Evolutionary conservation across 1,140 invertebrate species (phyloP).

Genomic region (Antheraea mylitta): DNA sequence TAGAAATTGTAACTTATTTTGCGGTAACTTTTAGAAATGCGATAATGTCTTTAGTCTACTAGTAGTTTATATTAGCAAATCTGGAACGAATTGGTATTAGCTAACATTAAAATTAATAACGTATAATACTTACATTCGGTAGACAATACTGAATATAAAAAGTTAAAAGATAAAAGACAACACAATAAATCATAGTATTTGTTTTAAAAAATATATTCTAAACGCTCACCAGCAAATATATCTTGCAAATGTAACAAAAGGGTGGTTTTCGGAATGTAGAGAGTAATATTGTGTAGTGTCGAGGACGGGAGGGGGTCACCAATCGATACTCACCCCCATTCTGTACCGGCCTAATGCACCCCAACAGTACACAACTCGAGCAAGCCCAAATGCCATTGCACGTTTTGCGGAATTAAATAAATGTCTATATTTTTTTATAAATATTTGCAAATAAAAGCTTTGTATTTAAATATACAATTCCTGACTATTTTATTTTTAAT

Average conservation of each 20-base stretch:
- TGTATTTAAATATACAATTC: too few relatives aligned
- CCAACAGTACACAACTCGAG: constrained; percentile 44
- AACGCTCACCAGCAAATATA: constrained; percentile 32
- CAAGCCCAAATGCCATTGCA: constrained; percentile 10
- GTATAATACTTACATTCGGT: too few relatives aligned
- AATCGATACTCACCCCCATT: constrained; percentile 70
- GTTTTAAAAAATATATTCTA: background rate
- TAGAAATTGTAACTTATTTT: too few relatives aligned
- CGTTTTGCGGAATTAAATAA: background rate
- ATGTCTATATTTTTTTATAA: background rate
- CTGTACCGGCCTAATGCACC: constrained; percentile 60
- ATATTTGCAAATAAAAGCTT: too few relatives aligned
- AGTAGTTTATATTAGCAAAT: too few relatives aligned
- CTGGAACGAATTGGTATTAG: too few relatives aligned
- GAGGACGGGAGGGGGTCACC: constrained; percentile 35
- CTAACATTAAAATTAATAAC: too few relatives aligned
- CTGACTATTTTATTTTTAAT: too few relatives aligned
- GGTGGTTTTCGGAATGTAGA: constrained; percentile 47
- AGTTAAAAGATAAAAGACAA: too few relatives aligned
- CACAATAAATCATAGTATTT: background rate
- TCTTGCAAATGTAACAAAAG: constrained; percentile 61
- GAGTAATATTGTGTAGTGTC: constrained; percentile 54
- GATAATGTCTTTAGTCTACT: too few relatives aligned
- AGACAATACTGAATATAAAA: too few relatives aligned
- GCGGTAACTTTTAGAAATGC: too few relatives aligned